Evolutionary conservation across 2,797 vertebrate genomes (phyloP), one percentile per base, ranked within the genome.

Genomic region (Syngnathus rostellatus): DNA sequence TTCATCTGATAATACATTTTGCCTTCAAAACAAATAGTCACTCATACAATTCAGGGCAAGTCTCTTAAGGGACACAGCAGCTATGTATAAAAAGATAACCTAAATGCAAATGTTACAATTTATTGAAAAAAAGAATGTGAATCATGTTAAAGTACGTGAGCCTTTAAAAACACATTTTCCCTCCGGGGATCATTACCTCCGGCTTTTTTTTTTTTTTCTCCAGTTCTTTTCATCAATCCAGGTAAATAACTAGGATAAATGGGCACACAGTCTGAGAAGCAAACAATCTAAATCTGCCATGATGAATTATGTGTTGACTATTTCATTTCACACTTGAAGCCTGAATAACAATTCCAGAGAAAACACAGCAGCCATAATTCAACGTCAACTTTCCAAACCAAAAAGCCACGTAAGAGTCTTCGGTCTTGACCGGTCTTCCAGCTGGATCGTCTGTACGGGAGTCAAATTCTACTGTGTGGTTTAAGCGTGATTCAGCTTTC

Each of bases 131-230:
- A n/a, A n/a, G 37, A 25, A 46, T 50, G 21, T 48, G 11, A 69
- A 60, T 2, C 37, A 50, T 9, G 19, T 50, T 19, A 51, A 9
- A 74, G 21, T 25, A 72, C 69, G 57, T 55, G 65, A 72, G 68
- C 67, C 62, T 72, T 58, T 63, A 72, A 83, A 57, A 77, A 68
- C 72, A 71, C 68, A 74, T 71, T 75, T 68, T 77, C 75, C 82
- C 2, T 41, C 17, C 8, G 74, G 66, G 79, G 73, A 74, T 79
- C 74, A 85, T 87, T 89, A 85, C 60, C 59, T 74, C 48, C 12
- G 57, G 50, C 68, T 74, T 72, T 4, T 0, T 23, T 10, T 10
- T 11, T 11, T 75, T 69, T 75, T 64, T 66, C 21, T 68, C 62
- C 61, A 54, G 69, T 63, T 71, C 67, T 31, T 31, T 31, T 72